Conservation (phyloP, 2,888 invertebrate species). For the Caenorhabditis afra region DNA sequence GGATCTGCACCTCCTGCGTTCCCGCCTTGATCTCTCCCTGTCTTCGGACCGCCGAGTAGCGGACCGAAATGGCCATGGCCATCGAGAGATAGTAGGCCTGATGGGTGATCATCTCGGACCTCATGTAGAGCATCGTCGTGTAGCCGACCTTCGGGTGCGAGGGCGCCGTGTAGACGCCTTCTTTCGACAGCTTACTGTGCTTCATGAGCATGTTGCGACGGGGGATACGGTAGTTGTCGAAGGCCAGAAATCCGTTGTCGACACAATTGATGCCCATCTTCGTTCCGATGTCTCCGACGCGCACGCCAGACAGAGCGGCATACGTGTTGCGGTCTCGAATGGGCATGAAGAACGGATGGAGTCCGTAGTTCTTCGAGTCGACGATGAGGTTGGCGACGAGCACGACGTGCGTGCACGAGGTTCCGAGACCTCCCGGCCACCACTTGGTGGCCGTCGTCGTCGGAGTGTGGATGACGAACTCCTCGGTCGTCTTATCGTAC, state of each 20-base stretch:
- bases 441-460: slow-evolving; percentile 86
- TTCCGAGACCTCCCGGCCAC: slow-evolving; percentile 85
- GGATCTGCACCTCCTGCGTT: slow-evolving; percentile 91
- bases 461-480: slow-evolving; percentile 92
- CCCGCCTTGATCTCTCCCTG: slow-evolving; percentile 91
- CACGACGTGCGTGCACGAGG: slow-evolving; percentile 92
- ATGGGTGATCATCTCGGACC: slow-evolving; percentile 92
- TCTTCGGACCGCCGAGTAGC: slow-evolving; percentile 92
- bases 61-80: slow-evolving; percentile 90
- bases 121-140: slow-evolving; percentile 88
- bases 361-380: slow-evolving; percentile 89
- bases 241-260: slow-evolving; percentile 93
- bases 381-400: slow-evolving; percentile 93
- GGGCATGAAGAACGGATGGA: slow-evolving; percentile 94
- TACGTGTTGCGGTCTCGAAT: slow-evolving; percentile 89
- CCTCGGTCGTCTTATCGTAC: slow-evolving; percentile 88
- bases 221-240: slow-evolving; percentile 91
- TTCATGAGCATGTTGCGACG: slow-evolving; percentile 93
- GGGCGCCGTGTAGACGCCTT: slow-evolving; percentile 91
- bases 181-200: slow-evolving; percentile 86
- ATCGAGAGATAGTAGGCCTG: slow-evolving; percentile 85
- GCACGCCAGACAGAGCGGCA: slow-evolving; percentile 84
- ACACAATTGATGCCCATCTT: slow-evolving; percentile 93
- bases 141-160: slow-evolving; percentile 90
- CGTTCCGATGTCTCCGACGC: slow-evolving; percentile 94